Evolutionary conservation across 2,797 vertebrate species (phyloP), one percentile per base, ranked within the genome.

Genomic region (Podarcis lilfordi): DNA sequence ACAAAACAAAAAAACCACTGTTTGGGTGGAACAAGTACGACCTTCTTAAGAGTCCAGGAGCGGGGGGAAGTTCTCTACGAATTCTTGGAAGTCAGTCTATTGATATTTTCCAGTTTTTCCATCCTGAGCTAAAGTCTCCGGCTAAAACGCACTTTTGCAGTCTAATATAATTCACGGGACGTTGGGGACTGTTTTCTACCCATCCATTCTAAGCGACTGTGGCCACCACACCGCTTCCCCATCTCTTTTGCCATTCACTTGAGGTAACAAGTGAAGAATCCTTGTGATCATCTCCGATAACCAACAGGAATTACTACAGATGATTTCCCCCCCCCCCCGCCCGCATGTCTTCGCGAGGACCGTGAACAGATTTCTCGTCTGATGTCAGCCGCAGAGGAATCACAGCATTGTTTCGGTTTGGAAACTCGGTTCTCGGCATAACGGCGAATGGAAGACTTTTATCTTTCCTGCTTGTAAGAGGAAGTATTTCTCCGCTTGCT

Each of bases 381-480:
- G 5, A 19, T 40, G 27, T 25, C 45, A 19, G 37, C 21, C 35
- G 21, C 43, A 35, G 21, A 23, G 13, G 45, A 59, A 59, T 59
- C 9, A 59, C n/a, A 59, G n/a, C 69, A 72, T 9, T 11, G 4
- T 21, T 32, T 27, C 1, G 29, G 74, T 3, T 55, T 55, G n/a
- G 7, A 37, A 69, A 25, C 55, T 21, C 80, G 29, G 9, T 25
- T 29, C 9, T 32, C 27, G 2, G 4, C 15, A 11, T 29, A 55
- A 17, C 35, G 25, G 50, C 92, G 96, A 96, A 95, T 96, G 95
- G 95, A 95, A 95, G 97, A 96, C 97, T 97, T 98, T 98, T 37
- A 97, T 97, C 98, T 96, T 96, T 97, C 96, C 97, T 96, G 94
- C 94, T 94, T 94, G 94, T 96, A 43, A 95, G 95, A 97, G 93